phyloP scores from a whole-genome alignment of 2,113 vertebrate genomes.

The Plecotus auritus region DNA sequence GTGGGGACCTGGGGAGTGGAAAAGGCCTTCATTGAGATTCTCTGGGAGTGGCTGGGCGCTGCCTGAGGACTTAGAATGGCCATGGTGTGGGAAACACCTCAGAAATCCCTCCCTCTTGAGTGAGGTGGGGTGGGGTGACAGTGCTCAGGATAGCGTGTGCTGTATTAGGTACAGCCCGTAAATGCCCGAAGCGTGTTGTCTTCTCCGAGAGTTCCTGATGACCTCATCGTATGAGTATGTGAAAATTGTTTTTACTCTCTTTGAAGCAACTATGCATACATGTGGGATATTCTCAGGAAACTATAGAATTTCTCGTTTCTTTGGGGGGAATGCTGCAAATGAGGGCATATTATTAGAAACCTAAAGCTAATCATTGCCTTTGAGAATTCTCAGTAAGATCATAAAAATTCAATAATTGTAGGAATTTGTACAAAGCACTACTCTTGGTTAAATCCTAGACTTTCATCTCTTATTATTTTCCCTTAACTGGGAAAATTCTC shows the following conservation, averaged over 20 bases:
- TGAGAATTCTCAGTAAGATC: conserved; percentile 57
- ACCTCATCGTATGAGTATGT: conserved; percentile 29
- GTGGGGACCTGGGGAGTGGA: not conserved
- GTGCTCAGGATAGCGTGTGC: not conserved
- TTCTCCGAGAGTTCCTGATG: conserved; percentile 16
- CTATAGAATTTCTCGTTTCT: not conserved
- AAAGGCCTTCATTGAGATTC: not conserved
- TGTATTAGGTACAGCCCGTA: not conserved
- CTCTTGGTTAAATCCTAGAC: not conserved
- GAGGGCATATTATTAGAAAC: conserved; percentile 15
- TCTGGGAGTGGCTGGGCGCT: not conserved
- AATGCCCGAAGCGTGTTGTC: not conserved
- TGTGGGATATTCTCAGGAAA: not conserved
- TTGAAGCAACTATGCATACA: not conserved
- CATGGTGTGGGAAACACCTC: not conserved
- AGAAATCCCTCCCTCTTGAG: not conserved
- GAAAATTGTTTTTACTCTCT: not conserved
- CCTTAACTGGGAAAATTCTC: not conserved
- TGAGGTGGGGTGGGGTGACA: not conserved
- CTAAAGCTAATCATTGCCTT: not conserved
- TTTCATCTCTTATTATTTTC: not conserved
- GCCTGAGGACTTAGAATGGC: not conserved
- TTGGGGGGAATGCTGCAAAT: not conserved
- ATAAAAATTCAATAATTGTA: conserved; percentile 5
- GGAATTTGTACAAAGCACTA: not conserved